phyloP scores from a whole-genome alignment of 2,113 vertebrate genomes.

The Lepus europaeus region DNA sequence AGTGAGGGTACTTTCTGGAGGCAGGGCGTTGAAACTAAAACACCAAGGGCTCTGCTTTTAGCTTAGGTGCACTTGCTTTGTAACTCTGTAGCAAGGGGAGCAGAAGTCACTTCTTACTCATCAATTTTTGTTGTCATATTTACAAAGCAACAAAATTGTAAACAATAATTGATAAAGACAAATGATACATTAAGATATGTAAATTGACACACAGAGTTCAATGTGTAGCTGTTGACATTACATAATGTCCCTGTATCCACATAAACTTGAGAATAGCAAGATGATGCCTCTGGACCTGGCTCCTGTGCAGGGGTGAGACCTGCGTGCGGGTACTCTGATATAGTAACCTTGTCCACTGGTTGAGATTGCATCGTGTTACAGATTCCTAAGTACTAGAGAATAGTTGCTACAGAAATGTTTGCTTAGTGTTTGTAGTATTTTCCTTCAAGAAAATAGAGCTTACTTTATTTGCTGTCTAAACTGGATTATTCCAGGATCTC shows the following conservation, averaged over 20 bases:
- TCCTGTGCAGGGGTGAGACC: neutral
- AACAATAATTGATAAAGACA: conserved; percentile 11
- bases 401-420: neutral
- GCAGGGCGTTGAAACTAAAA: neutral
- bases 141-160: neutral
- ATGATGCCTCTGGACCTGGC: neutral
- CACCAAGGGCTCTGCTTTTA: neutral
- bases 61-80: neutral
- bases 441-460: conserved; percentile 11
- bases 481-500: neutral
- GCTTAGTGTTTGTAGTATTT: neutral
- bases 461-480: neutral
- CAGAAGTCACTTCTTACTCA: neutral
- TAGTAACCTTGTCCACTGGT: neutral
- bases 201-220: neutral
- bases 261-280: neutral
- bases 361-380: neutral
- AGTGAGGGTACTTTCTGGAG: neutral
- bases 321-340: neutral
- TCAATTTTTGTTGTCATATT: neutral
- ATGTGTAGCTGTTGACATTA: neutral
- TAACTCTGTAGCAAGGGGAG: neutral
- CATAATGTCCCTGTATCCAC: neutral
- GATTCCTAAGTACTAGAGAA: conserved; percentile 27
- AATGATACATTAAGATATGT: neutral